A percentile compares a stretch with the other conserved stretches of the same genome.
These are phyloP conservation scores for Acanthosepion pharaonis DNA, from an alignment of 2,888 invertebrate genomes.

Conservation along the genomic window DNA sequence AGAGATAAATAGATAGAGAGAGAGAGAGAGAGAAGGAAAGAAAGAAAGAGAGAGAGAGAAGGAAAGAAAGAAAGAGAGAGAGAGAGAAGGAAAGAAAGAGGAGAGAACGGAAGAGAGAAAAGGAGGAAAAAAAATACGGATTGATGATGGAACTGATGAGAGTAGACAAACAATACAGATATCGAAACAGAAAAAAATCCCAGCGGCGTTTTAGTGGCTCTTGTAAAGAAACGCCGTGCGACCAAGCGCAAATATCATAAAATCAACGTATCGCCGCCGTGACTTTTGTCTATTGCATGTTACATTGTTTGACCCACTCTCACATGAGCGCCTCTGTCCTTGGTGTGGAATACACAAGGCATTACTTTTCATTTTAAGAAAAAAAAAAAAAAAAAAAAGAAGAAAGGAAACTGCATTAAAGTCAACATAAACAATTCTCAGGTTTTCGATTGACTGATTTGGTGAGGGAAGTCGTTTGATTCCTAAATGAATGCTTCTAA, in stretches of 20 bases:
- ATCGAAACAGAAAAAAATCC: not conserved
- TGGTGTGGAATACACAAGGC: not conserved
- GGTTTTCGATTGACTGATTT: not conserved
- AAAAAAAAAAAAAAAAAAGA: no score
- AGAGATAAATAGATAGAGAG: not conserved
- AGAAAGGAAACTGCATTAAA: not conserved
- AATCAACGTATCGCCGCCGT: not conserved
- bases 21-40: not conserved
- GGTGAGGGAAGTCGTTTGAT: not conserved
- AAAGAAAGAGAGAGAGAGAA: not conserved
- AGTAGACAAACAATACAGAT: not conserved
- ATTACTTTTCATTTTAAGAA: not conserved
- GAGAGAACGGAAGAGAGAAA: not conserved
- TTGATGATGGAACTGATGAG: not conserved
- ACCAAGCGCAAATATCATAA: not conserved
- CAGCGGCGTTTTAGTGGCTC: not conserved
- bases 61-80: not conserved
- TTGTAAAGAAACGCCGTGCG: not conserved
- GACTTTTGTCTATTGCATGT: not conserved
- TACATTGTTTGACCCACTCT: constrained; percentile 12
- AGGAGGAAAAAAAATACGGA: not conserved
- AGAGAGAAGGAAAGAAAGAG: not conserved
- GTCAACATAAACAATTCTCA: not conserved
- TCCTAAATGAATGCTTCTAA: not conserved
- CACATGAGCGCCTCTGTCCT: not conserved